Base-by-base conservation (phyloP, 2,888 invertebrate genomes). In the Ferdinandea cuprea region DNA sequence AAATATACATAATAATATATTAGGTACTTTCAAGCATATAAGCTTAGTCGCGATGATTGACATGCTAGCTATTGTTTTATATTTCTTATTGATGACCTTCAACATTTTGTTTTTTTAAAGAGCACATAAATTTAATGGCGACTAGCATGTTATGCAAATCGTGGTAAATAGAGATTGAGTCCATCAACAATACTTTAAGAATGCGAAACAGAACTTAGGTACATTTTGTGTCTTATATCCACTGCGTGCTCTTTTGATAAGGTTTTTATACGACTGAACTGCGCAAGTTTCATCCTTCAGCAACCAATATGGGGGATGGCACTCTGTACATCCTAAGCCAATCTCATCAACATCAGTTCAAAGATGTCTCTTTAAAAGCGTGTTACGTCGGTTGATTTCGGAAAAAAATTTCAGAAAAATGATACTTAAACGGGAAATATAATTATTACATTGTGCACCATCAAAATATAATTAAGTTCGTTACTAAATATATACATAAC, bases 291-390 rank as follows among this genome's bases (percentile, higher is more conserved):
- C 48, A 37, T 50, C 50, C 69, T 61, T 48, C 35, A 69, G 13
- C 54, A 56, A 19, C 17, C 44, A 69, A 32, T 48, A 40, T 37
- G 44, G 54, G 30, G 42, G 48, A 59, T 59, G 59, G 21, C 63
- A 63, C 77, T 65, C 56, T 17, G 19, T 50, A 48, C 63, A 63
- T 65, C 63, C 42, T 65, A 30, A 44, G 40, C 3, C 40, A 71
- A 50, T 63, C 50, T 78, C 56, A 42, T 71, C 42, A 50, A 78
- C 50, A 56, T 56, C 77, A 78, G 71, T 78, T 63, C 19, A 19
- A 63, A 63, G 54, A 65, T 48, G 54, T 78, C 32, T 50, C 42
- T 63, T 61, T 44, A 15, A 50, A 46, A 46, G 40, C 42, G 32
- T 21, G 48, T 48, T 48, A 13, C 44, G n/a, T 52, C 32, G 21